Evolutionary conservation across 1,140 invertebrate species (phyloP).

Genomic region (Camponotus vicinus): DNA sequence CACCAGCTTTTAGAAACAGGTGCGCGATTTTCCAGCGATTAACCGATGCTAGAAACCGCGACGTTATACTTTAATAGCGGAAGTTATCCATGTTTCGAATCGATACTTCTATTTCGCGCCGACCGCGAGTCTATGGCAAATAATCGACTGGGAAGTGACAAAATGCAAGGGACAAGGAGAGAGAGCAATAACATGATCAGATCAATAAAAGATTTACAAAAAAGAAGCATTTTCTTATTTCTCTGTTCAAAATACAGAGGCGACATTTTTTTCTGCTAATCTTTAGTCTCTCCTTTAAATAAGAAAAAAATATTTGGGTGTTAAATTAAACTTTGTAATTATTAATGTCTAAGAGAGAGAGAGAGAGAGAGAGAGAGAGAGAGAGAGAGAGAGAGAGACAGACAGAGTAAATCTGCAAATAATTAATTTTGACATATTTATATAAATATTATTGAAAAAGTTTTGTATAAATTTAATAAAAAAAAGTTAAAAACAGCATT

Average conservation of each 20-base stretch:
- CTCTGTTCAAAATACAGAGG: background rate
- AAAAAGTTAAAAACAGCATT: background rate
- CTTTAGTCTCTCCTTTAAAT: too few relatives aligned
- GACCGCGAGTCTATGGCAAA: constrained; percentile 1
- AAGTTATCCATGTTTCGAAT: constrained; percentile 18
- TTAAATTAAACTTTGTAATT: constrained; percentile 7
- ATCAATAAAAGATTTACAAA: constrained; percentile 11
- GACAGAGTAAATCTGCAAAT: too few relatives aligned
- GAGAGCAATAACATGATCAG: constrained; percentile 2
- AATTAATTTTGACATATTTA: background rate
- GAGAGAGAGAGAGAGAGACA: background rate
- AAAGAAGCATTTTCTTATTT: background rate
- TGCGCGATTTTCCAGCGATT: constrained; percentile 44
- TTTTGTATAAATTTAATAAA: background rate
- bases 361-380: background rate
- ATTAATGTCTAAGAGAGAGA: background rate
- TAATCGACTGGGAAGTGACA: constrained; percentile 28
- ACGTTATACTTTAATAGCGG: constrained; percentile 32
- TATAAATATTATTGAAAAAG: background rate
- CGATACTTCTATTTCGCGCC: constrained; percentile 10
- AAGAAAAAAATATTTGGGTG: background rate
- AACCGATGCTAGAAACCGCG: constrained; percentile 1
- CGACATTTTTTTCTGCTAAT: background rate
- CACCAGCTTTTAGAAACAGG: constrained; percentile 38
- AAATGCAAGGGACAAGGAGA: background rate